phyloP scores from a whole-genome alignment of 2,888 invertebrate species.

The Erynnis tages region DNA sequence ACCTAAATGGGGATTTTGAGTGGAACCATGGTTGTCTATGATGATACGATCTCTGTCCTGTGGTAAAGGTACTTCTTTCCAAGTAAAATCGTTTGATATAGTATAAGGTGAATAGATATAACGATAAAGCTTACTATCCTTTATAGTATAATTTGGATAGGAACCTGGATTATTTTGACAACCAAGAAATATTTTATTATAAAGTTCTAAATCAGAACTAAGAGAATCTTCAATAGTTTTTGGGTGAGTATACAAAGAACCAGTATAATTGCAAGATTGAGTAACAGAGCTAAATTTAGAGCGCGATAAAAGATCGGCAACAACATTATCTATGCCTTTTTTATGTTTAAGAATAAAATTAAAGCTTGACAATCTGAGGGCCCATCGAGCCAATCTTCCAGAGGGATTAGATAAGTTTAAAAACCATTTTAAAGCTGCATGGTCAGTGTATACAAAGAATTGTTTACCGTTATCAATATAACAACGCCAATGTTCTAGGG shows the following conservation, averaged over 20 bases:
- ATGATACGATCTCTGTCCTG: background rate
- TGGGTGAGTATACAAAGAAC: background rate
- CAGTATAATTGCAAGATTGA: background rate
- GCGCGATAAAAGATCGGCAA: background rate
- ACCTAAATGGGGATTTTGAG: background rate
- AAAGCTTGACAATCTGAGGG: background rate
- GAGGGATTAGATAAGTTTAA: background rate
- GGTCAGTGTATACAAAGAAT: constrained; percentile 1
- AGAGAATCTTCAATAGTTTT: too few relatives aligned
- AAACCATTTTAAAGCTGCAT: constrained; percentile 5
- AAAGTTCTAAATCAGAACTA: too few relatives aligned
- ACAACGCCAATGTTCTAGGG: background rate
- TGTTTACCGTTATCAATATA: background rate
- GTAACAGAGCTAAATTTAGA: background rate
- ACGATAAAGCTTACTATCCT: background rate
- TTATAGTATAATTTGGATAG: constrained; percentile 5
- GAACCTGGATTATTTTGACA: background rate
- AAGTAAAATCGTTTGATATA: constrained; percentile 3
- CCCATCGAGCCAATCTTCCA: background rate
- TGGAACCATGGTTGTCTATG: background rate
- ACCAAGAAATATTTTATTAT: background rate
- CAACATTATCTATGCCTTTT: background rate
- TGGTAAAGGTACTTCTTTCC: background rate
- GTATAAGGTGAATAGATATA: background rate
- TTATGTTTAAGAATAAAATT: constrained; percentile 1